Evolutionary conservation across 2,888 invertebrate species (phyloP), one percentile per base, ranked within the genome.

Genomic region (Stenoptilia bipunctidactyla): DNA sequence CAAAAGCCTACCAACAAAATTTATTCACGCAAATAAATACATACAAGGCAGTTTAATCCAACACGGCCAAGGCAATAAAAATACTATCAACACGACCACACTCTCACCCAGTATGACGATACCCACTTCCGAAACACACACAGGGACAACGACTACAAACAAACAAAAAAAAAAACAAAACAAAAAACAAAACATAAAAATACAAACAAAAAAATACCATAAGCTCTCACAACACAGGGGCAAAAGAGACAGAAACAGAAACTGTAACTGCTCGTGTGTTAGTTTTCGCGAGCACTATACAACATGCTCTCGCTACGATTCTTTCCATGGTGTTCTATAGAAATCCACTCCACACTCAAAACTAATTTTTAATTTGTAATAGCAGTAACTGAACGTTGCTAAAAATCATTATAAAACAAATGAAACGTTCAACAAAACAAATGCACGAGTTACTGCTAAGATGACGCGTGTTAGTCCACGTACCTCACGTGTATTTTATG

Each of bases 261-360:
- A 57, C 55, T 51, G 66, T 65, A 61, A 55, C 53, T 42, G 52
- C 53, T 12, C 5, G 34, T 43, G 38, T 60, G 71, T 75, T 79
- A 77, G 76, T 77, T 56, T 45, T 55, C 56, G 70, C 66, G 71
- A 69, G 60, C 67, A 66, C 57, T 57, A 71, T n/a, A n/a, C 65
- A 12, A 65, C 82, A 79, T 80, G 82, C 82, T 63, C 73, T 61
- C 51, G 53, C 54, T 57, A 63, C 57, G 53, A 56, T 55, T 64
- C 8, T 20, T 20, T 20, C 8, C 55, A 64, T 54, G 55, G 51
- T 49, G 44, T 48, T 45, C 47, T 47, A 46, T 40, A 47, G 70
- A 75, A 75, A 77, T 80, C 82, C 82, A 82, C 82, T 77, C 82
- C 82, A 82, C 82, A 82, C 82, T 82, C 82, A 75, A 73, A 65